Base-by-base conservation (phyloP, 2,888 invertebrate species). In the Andricus curvator region DNA sequence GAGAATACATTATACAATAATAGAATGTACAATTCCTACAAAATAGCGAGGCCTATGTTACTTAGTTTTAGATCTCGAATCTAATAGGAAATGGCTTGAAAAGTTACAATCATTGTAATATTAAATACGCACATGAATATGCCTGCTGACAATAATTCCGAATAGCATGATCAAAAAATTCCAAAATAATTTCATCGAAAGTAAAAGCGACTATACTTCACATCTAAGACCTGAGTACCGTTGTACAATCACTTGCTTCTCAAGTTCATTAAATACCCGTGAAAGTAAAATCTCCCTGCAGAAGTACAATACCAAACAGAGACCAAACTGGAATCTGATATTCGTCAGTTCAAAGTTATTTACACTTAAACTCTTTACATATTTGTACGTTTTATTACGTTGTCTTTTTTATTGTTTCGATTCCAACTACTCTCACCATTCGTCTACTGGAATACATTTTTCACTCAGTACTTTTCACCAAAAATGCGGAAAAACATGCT, bases 11-110 rank as follows among this genome's bases (percentile, higher is more conserved):
- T 85, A 74, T 82, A 17, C 29, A 81, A 82, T 84, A 84, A 68
- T 77, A 86, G 78, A 88, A 84, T 87, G 79, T 86, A 88, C 84
- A 88, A 80, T 82, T 85, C 79, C 82, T 85, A 88, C 77, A 84
- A 85, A 86, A 87, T 86, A 83, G 20, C 22, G 67, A 64, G n/a
- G n/a, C n/a, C n/a, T n/a, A n/a, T n/a, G n/a, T n/a, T 17, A 29
- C 25, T 5, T 29, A 6, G 2, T 17, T 29, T 64, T 5, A 25
- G 2, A 29, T 29, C 25, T 29, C 29, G 17, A 29, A 15, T 64
- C 6, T 29, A 64, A 29, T 64, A 64, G 15, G 17, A 64, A 64
- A 64, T 64, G 8, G 29, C 4, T 29, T 17, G 15, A 64, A 29
- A 29, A 60, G 22, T 29, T 64, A 17, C 64, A 64, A 29, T 64